Base-by-base conservation (phyloP, 1,140 invertebrate genomes). In the Potamilus streckersoni region DNA sequence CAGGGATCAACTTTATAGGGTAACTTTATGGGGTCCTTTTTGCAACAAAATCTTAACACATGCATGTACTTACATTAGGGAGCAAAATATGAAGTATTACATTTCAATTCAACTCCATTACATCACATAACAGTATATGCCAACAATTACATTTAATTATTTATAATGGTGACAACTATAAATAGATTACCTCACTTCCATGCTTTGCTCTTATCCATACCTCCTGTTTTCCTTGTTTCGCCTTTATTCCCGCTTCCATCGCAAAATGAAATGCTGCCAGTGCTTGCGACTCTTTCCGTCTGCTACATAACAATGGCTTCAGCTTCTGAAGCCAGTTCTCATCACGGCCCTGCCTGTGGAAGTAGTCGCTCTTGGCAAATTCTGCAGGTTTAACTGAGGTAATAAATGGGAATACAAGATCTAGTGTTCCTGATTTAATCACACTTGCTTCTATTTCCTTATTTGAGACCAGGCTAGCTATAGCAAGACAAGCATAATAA, bases 231-330 rank as follows among this genome's bases (percentile, higher is more conserved):
- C 96, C 96, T 90, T 99, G 98, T 82, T 96, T 94, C 83, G 97
- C 95, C 86, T 99, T 99, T 59, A 99, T 99, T 16, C 95, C 96
- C 4, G 98, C 98, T 90, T 99, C 98, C 96, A 99, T 98, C 84
- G 97, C 98, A 88, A 99, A 99, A 88, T 99, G 98, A 89, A 99
- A 99, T 49, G 98, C 97, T 0, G 98, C 98, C 70, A 99, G 89
- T 86, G 98, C 98, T 79, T 97, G 93, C 0, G 98, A 97, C 89
- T 99, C 98, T 86, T 98, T 96, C 71, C 97, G 91, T 87, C 98
- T 96, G 20, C 97, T 98, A 82, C 94, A 96, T 6, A 99, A 90
- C n/a, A 99, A 95, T 0, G 97, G 97, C 1, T 99, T 96, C 59
- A 99, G 91, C 76, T 95, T 92, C 89, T 96, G 93, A 16, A 99